A percentile compares a stretch with the other conserved stretches of the same genome.
These are phyloP conservation scores for Archilochus colubris DNA, from an alignment of 2,113 vertebrate genomes.

Conservation along the genomic window DNA sequence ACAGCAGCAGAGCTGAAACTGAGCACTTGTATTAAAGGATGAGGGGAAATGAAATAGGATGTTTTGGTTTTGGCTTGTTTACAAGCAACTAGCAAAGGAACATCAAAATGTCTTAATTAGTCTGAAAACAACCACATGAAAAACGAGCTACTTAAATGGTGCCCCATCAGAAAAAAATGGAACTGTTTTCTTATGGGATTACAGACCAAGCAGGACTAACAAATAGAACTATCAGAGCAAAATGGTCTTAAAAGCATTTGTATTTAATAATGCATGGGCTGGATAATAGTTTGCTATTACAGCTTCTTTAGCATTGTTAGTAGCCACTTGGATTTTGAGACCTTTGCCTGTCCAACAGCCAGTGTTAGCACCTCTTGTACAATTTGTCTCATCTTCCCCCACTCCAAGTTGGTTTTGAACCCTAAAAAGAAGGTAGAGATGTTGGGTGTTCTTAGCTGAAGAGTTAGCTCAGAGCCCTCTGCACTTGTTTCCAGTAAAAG, in stretches of 20 bases:
- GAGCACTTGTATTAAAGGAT: neutral
- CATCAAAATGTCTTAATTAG: neutral
- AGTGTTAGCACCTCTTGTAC: neutral
- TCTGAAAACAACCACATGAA: neutral
- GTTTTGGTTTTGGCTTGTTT: neutral
- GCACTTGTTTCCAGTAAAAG: neutral
- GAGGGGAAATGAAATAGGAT: neutral
- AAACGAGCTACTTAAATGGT: neutral
- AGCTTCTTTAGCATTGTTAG: neutral
- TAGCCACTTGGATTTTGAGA: neutral
- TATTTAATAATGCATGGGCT: neutral
- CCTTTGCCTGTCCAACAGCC: neutral
- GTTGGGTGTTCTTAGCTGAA: neutral
- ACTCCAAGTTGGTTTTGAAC: neutral
- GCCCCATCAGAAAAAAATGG: neutral
- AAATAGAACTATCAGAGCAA: neutral
- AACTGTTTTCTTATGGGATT: neutral
- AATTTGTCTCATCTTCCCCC: neutral
- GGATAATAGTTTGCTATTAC: neutral
- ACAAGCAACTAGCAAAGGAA: neutral
- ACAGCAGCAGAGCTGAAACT: neutral
- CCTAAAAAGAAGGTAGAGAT: neutral
- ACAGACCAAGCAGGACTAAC: neutral
- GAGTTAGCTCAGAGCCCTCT: neutral
- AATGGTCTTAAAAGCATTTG: neutral